Evolutionary conservation across 2,888 invertebrate species (phyloP).

Genomic region (Andrena haemorrhoa): DNA sequence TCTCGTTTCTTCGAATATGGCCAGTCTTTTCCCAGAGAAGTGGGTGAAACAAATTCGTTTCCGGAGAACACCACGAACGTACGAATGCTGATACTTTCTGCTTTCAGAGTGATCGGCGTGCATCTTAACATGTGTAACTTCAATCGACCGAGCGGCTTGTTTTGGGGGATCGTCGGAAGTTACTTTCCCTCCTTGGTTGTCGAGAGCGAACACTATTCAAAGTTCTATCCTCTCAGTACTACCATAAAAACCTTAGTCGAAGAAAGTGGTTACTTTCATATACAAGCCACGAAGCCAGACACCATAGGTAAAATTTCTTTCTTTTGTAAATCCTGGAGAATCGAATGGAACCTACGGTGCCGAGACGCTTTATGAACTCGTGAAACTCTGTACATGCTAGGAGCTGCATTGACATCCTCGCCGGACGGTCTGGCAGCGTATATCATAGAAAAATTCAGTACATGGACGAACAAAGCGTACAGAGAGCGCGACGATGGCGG

Average conservation of each 20-base stretch:
- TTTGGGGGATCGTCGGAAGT: slow-evolving; percentile 85
- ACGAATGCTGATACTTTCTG: background rate
- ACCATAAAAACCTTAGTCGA: slow-evolving; percentile 79
- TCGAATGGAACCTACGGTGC: no score
- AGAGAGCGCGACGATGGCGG: slow-evolving; percentile 88
- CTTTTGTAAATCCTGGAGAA: background rate
- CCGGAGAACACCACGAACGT: background rate
- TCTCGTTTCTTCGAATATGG: slow-evolving; percentile 84
- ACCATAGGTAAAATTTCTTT: slow-evolving; percentile 88
- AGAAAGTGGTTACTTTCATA: slow-evolving; percentile 89
- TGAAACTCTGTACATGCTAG: slow-evolving; percentile 84
- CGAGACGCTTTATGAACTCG: background rate
- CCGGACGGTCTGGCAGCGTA: slow-evolving; percentile 96
- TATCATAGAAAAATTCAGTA: slow-evolving; percentile 94
- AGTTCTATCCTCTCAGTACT: slow-evolving; percentile 86
- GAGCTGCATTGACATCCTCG: slow-evolving; percentile 90
- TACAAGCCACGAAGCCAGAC: slow-evolving; percentile 96
- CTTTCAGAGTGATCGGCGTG: slow-evolving; percentile 85
- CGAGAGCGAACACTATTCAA: slow-evolving; percentile 85
- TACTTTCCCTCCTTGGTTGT: slow-evolving; percentile 87
- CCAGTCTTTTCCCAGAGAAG: slow-evolving; percentile 85
- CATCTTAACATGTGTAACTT: slow-evolving; percentile 89
- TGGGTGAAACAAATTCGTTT: slow-evolving; percentile 51
- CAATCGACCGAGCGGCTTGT: slow-evolving; percentile 74
- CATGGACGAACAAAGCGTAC: slow-evolving; percentile 88